Conservation (phyloP, 2,113 vertebrate species). For the Varanus salvator region DNA sequence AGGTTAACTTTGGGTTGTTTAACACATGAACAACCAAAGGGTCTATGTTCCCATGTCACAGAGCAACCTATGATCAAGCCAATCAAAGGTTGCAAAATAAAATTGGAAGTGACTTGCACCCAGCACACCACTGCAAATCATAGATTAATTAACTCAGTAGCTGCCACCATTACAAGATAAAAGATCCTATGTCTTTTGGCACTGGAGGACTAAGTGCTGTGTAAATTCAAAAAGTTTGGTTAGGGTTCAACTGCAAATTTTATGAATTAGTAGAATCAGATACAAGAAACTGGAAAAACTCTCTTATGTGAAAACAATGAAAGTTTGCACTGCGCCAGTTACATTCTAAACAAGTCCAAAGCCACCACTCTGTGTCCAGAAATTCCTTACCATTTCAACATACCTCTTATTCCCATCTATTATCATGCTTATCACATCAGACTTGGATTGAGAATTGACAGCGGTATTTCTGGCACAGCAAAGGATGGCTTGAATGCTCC, state of each 20-base stretch:
- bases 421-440: not conserved
- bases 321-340: not conserved
- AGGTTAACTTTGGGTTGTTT: too few relatives aligned
- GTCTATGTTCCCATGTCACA: too few relatives aligned
- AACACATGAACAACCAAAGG: too few relatives aligned
- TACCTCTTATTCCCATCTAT: not conserved
- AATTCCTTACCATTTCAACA: not conserved
- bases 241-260: not conserved
- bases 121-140: too few relatives aligned
- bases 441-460: too few relatives aligned
- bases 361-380: not conserved
- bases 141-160: too few relatives aligned
- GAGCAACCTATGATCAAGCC: too few relatives aligned
- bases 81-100: too few relatives aligned
- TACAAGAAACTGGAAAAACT: not conserved
- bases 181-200: not conserved
- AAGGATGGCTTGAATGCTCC: not conserved
- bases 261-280: not conserved
- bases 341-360: not conserved
- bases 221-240: not conserved
- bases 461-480: not conserved
- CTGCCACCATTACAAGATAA: too few relatives aligned
- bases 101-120: too few relatives aligned
- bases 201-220: not conserved
- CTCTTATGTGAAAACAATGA: not conserved